These are phyloP conservation scores for Leptinotarsa defecta DNA, from an alignment of 1,140 invertebrate genomes.

Conservation along the genomic window DNA sequence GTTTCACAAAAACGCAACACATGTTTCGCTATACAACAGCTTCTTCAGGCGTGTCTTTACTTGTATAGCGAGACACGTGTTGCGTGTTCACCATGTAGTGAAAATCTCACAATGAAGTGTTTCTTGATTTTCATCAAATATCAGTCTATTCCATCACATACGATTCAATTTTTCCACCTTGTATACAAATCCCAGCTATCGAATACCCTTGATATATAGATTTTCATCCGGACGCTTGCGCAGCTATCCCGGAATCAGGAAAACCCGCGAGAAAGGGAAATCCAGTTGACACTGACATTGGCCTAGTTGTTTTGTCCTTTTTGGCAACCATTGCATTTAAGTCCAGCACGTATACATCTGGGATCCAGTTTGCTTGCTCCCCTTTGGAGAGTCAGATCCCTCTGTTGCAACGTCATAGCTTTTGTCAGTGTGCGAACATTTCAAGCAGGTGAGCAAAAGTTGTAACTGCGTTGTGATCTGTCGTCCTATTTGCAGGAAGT, in stretches of 20 bases:
- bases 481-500: background rate
- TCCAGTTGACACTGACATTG: conserved; percentile 47
- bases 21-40: no score
- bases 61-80: no score
- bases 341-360: conserved; percentile 26
- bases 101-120: no score
- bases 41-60: no score
- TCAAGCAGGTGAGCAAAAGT: background rate
- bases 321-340: conserved; percentile 35
- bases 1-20: no score
- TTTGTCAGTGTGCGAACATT: background rate
- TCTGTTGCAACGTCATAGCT: background rate
- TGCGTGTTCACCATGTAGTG: no score
- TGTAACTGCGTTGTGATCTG: no score
- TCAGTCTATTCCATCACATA: no score
- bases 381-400: background rate
- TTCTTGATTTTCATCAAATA: no score
- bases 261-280: conserved; percentile 43
- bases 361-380: conserved; percentile 19
- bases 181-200: background rate
- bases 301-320: conserved; percentile 38
- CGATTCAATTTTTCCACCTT: background rate
- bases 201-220: conserved; percentile 9
- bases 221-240: conserved; percentile 17
- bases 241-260: conserved; percentile 23